Percentiles rank a stretch among this genome's conserved stretches.
These are phyloP conservation scores for Hetaerina titia DNA, from an alignment of 2,888 invertebrate species.

Conservation along the genomic window DNA sequence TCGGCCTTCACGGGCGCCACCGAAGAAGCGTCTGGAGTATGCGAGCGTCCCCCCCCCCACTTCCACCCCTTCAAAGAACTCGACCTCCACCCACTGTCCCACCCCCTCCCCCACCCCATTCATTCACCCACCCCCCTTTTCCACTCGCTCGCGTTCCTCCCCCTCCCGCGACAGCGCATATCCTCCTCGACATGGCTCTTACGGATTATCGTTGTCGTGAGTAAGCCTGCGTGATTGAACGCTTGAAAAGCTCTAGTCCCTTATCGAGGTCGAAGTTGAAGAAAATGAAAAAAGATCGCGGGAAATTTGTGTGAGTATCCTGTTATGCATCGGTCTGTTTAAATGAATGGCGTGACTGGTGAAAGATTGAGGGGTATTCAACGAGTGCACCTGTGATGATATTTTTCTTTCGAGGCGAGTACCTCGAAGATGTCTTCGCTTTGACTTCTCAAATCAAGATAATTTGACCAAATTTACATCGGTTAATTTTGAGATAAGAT, in stretches of 20 bases:
- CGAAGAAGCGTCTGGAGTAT: constrained; percentile 41
- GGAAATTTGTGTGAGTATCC: too few relatives aligned
- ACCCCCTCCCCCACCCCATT: background rate
- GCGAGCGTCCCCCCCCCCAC: background rate
- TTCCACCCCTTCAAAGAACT: background rate
- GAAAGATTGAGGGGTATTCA: too few relatives aligned
- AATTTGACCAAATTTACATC: too few relatives aligned
- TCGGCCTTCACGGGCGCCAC: constrained; percentile 55
- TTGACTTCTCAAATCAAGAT: too few relatives aligned
- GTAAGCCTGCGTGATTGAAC: constrained; percentile 23
- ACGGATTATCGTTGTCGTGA: constrained; percentile 36
- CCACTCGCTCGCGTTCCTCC: background rate
- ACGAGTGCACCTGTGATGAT: too few relatives aligned
- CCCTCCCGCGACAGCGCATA: background rate
- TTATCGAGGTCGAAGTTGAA: too few relatives aligned
- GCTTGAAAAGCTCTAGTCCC: background rate
- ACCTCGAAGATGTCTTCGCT: too few relatives aligned
- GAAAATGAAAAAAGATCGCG: too few relatives aligned
- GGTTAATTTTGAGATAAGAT: too few relatives aligned
- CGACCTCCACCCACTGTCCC: background rate
- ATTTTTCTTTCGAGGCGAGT: too few relatives aligned
- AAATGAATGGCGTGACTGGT: too few relatives aligned
- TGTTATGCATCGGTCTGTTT: too few relatives aligned
- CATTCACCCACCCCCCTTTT: background rate
- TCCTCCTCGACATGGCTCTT: constrained; percentile 37